Base-by-base conservation (phyloP, 2,113 vertebrate genomes). In the Morone chrysops region DNA sequence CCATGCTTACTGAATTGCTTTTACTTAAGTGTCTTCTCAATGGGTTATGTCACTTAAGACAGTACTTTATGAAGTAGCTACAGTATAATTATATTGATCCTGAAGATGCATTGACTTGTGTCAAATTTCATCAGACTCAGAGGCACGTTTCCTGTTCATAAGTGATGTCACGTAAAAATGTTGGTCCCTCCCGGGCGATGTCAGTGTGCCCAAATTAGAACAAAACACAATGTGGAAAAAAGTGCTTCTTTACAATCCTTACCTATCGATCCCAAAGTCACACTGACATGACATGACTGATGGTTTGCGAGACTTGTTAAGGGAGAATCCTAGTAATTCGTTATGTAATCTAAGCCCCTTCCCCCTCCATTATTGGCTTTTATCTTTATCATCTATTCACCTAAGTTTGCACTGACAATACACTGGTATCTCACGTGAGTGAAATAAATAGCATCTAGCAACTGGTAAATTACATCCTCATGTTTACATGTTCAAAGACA, bases 81-180 rank as follows among this genome's bases (percentile, higher is more conserved):
- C 50, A 68, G 20, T 38, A 68, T 78, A 67, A 63, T 85, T 72
- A 62, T 68, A 56, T 78, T 71, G 54, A 78, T 68, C 25, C 16
- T 51, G 54, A 14, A 43, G 47, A 67, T 60, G 41, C 68, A 73
- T 54, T 53, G 38, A 69, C 20, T 6, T 1, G 13, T 14, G 50
- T 69, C 67, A 45, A 63, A 71, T 66, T 60, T 76, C 25, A 38
- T 75, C n/a, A 18, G 8, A 59, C 47, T 38, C 38, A 57, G 47
- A 57, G 31, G 13, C 45, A 4, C 40, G 47, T 53, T 77, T 63
- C 71, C 17, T 76, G 5, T 43, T 62, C 22, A 13, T 66, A 53
- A 53, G n/a, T 17, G 13, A 80, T 20, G 17, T 51, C 36, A 81
- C 11, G 38, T 11, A 22, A 22, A 13, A 59, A 38, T 17, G 1